Percentiles rank a stretch among this genome's conserved stretches.
These are phyloP conservation scores for Drosophila kikkawai DNA, from an alignment of 1,140 invertebrate genomes.

Conservation along the genomic window DNA sequence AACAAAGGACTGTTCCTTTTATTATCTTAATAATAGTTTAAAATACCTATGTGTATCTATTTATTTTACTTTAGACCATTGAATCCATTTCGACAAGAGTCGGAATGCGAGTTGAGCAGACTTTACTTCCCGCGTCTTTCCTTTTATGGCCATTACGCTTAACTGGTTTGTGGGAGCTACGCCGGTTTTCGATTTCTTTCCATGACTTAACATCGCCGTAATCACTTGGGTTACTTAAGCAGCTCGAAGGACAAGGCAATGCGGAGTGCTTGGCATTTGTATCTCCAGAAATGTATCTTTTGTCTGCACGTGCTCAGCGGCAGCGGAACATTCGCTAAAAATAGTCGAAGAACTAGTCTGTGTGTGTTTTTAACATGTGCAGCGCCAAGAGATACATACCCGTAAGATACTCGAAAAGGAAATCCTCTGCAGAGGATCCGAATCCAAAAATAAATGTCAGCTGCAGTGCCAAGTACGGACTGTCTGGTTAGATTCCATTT, in stretches of 20 bases:
- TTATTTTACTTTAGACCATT: background rate
- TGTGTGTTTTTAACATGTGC: slow-evolving; percentile 10
- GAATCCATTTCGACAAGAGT: slow-evolving; percentile 2
- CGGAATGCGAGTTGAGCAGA: slow-evolving; percentile 10
- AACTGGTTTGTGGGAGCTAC: slow-evolving; percentile 33
- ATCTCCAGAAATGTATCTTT: slow-evolving; percentile 34
- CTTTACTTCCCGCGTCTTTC: slow-evolving; percentile 27
- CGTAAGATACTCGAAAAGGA: slow-evolving; percentile 13
- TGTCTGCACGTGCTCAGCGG: slow-evolving; percentile 30
- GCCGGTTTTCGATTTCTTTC: slow-evolving; percentile 31
- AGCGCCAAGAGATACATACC: slow-evolving; percentile 22
- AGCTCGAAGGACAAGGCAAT: slow-evolving; percentile 32
- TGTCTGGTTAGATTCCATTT: slow-evolving; percentile 25
- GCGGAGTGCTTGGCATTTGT: slow-evolving; percentile 8
- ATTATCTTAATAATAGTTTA: background rate
- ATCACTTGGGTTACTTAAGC: slow-evolving; percentile 35
- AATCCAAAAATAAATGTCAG: slow-evolving; percentile 32
- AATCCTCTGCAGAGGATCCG: slow-evolving; percentile 29
- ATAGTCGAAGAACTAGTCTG: slow-evolving; percentile 18
- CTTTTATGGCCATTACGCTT: slow-evolving; percentile 33
- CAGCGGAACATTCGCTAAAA: slow-evolving; percentile 32
- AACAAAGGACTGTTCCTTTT: background rate
- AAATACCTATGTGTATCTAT: background rate
- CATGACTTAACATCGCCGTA: slow-evolving; percentile 26
- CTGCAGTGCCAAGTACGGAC: slow-evolving; percentile 4